Base-by-base conservation (phyloP, 1,140 invertebrate genomes). In the Aporrectodea caliginosa region DNA sequence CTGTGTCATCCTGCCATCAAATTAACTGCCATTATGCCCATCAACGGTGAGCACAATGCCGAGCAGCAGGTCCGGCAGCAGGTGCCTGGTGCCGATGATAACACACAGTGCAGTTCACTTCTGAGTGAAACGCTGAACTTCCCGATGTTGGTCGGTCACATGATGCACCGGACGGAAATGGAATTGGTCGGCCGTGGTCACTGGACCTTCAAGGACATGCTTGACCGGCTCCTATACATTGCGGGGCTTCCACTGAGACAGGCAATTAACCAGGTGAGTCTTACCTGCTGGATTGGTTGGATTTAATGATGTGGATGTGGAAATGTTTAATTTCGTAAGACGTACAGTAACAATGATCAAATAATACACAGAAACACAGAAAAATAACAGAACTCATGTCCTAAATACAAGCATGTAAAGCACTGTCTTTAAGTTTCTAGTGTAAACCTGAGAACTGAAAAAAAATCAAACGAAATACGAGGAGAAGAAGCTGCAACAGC, bases 131-230 rank as follows among this genome's bases (percentile, higher is more conserved):
- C 84, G 88, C 90, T 1, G 91, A 94, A 87, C 83, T 94, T 93
- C 89, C 93, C 94, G 0, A 90, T 94, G 77, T 88, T 95, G 0
- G 93, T 94, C 0, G 93, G 93, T 83, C 93, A 94, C 86, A 94
- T 95, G 90, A 93, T 91, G 78, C 92, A 92, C 84, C 91, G 93
- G 78, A 77, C 73, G 1, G 34, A 84, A 78, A 35, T 77, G 69
- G 83, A 83, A 79, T 90, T 88, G 78, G 77, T 82, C 16, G 83
- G 83, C 27, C 77, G 73, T 30, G 83, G 82, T 34, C 86, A 88
- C 34, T 95, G 94, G 92, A 92, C 93, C 1, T 93, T 97, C 84
- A 91, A 93, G 81, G 94, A 96, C 85, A 93, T 97, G 1, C 87
- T 97, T 0, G 93, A 95, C 68, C 90, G 92, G 72, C 87, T 98